Evolutionary conservation across 2,797 vertebrate species (phyloP).

Genomic region (Pterois miles): DNA sequence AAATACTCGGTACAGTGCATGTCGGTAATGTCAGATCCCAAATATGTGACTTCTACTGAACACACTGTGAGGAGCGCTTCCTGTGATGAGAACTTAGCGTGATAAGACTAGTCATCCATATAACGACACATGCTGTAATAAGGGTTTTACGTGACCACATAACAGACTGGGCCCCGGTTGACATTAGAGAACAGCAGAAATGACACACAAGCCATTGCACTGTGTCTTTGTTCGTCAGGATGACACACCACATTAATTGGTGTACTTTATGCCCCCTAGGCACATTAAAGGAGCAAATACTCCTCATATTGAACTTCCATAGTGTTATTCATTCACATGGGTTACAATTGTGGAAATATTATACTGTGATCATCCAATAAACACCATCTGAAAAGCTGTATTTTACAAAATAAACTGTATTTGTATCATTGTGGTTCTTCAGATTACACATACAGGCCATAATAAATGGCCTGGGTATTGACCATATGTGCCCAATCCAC

Average conservation of each 20-base stretch:
- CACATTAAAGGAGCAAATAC: neutral
- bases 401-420: neutral
- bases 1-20: neutral
- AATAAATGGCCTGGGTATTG: neutral
- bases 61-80: neutral
- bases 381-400: neutral
- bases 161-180: neutral
- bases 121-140: neutral
- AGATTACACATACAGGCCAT: neutral
- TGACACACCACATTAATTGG: slow-evolving; percentile 10
- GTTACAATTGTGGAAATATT: neutral
- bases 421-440: neutral
- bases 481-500: neutral
- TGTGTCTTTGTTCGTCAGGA: slow-evolving; percentile 1
- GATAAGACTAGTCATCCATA: neutral
- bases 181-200: slow-evolving; percentile 6
- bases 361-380: neutral
- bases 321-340: neutral
- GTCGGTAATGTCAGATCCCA: neutral
- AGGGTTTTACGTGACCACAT: slow-evolving; percentile 4
- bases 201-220: slow-evolving; percentile 4
- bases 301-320: neutral
- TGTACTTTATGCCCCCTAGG: neutral
- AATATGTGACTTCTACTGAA: neutral
- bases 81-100: neutral